Percentiles rank a stretch among this genome's conserved stretches.
These are phyloP conservation scores for Phasianus colchicus DNA, from an alignment of 2,113 vertebrate genomes.

Conservation along the genomic window DNA sequence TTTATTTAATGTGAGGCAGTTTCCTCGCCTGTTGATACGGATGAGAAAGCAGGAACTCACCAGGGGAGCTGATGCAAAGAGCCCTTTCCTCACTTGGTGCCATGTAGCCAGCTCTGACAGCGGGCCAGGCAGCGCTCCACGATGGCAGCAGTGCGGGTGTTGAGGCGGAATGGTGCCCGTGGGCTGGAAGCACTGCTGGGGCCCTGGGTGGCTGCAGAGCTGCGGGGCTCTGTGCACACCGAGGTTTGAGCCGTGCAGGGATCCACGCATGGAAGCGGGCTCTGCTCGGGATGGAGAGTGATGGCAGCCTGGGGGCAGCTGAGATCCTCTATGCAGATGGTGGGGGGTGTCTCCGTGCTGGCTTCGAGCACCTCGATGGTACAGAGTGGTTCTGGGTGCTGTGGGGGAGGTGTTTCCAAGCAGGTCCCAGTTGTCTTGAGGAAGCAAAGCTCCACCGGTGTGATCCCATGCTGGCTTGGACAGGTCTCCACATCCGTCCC, in stretches of 20 bases:
- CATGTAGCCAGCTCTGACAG: constrained; percentile 34
- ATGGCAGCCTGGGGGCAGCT: accelerated
- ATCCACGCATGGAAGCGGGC: accelerated
- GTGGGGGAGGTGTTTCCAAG: neutral
- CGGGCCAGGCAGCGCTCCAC: constrained; percentile 42
- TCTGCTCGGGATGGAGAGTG: accelerated
- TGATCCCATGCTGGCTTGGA: neutral
- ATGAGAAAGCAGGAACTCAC: neutral
- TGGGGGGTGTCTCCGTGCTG: accelerated
- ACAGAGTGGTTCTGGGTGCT: accelerated
- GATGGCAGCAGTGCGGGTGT: neutral
- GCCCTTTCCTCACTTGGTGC: neutral
- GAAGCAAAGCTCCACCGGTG: neutral
- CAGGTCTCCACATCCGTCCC: neutral
- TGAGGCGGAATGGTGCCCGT: neutral
- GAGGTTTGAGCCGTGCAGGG: accelerated
- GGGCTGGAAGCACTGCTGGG: accelerated
- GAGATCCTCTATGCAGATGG: neutral
- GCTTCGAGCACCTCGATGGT: neutral
- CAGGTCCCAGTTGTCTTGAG: accelerated
- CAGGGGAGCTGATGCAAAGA: neutral
- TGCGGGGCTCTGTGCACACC: accelerated
- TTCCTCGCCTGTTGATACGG: neutral
- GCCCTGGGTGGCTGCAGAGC: accelerated
- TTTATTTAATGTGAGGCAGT: neutral